Conservation (phyloP, 2,888 invertebrate species). For the Amiota mariae region DNA sequence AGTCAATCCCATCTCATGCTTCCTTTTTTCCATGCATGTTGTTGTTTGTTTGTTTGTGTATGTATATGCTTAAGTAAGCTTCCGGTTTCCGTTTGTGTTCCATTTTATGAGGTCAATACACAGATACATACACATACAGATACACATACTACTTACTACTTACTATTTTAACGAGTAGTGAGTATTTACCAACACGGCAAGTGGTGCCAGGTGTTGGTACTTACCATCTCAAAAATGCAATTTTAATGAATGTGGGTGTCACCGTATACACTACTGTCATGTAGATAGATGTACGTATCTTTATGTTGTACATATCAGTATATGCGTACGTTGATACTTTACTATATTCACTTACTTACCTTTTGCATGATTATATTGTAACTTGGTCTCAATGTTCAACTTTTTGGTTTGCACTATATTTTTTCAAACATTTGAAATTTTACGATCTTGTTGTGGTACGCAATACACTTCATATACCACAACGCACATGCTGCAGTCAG, state of each 20-base stretch:
- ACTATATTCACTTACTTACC: background rate
- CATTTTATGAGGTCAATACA: too few species aligned
- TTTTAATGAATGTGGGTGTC: conserved; percentile 18
- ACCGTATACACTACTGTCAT: conserved; percentile 4
- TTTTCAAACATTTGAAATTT: conserved; percentile 10
- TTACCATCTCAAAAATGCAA: background rate
- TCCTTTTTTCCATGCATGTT: too few species aligned
- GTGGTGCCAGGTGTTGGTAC: background rate
- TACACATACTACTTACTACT: background rate
- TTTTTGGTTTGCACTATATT: background rate
- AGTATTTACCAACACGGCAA: background rate
- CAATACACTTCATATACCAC: background rate
- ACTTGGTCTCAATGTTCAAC: too few species aligned
- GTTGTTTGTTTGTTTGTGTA: too few species aligned
- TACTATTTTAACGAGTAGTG: background rate
- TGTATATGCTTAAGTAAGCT: background rate
- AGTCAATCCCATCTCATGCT: too few species aligned
- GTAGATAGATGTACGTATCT: conserved; percentile 11
- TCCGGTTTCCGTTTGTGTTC: background rate
- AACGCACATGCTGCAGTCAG: too few species aligned
- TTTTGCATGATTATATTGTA: too few species aligned
- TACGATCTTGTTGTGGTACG: background rate
- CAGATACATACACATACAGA: too few species aligned
- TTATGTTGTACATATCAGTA: background rate
- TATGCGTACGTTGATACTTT: background rate